Evolutionary conservation across 2,797 vertebrate genomes (phyloP), one percentile per base, ranked within the genome.

Genomic region (Artibeus jamaicensis): DNA sequence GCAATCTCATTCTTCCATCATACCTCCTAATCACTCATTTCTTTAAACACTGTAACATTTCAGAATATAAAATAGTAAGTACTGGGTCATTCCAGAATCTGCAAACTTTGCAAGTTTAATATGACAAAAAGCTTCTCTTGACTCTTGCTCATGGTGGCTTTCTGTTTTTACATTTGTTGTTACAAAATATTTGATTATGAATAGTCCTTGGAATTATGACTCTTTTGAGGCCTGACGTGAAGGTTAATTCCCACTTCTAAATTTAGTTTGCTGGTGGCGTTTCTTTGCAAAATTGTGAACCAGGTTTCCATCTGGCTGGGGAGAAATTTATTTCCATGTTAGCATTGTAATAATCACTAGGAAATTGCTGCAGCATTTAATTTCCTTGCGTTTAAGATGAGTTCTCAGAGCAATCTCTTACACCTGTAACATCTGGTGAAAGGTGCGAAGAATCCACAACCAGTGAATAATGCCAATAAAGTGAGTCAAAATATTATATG

Each of bases 401-500:
- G 26, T 42, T 79, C 76, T 26, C 29, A 1, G 12, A 19, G 6
- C 34, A 91, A 34, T 32, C 24, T 86, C 34, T 83, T 46, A 88
- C 1, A 84, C 44, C 44, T 48, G 9, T 71, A 65, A 91, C 50
- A 81, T 62, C 42, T 53, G 70, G 37, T 71, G 53, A 71, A 67
- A 59, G 57, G 15, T 79, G 5, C 73, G 6, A 14, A 67, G 34
- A 85, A 81, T 88, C 34, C 50, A 89, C 19, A 92, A 67, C 39
- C 37, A 77, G 29, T 95, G 9, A 46, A 34, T 32, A 78, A 92
- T 97, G 91, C 96, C 95, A 96, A 86, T 97, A 97, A 98, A 97
- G 93, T 44, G 94, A 97, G 96, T 76, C 96, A 78, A 97, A 93
- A 46, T 98, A 98, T 98, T 76, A 24, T 98, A 98, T 96, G 98